phyloP scores from a whole-genome alignment of 1,140 invertebrate species.

The Mactra quadrangularis region DNA sequence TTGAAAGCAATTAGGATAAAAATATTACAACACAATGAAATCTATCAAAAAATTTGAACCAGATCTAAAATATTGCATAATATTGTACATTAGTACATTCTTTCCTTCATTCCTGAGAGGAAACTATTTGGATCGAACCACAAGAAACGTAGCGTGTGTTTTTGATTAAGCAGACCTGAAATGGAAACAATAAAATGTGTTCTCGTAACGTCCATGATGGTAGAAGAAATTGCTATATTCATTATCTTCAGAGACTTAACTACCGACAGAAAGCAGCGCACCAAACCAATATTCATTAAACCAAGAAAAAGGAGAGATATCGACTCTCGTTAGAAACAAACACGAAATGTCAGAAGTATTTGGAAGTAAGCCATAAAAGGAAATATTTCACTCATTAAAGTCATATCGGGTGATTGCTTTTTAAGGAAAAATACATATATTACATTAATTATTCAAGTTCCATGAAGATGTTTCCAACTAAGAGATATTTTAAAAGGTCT shows the following conservation, averaged over 20 bases:
- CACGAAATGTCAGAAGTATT: too few species aligned
- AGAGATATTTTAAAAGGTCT: too few species aligned
- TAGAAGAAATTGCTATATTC: background rate
- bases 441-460: too few species aligned
- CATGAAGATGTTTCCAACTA: too few species aligned
- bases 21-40: too few species aligned
- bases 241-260: background rate
- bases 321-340: background rate
- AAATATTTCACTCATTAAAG: too few species aligned
- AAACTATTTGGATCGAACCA: slow-evolving; percentile 12
- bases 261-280: background rate
- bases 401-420: too few species aligned
- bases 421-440: too few species aligned
- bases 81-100: slow-evolving; percentile 14
- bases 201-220: background rate
- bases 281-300: background rate
- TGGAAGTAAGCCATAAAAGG: too few species aligned
- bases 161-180: slow-evolving; percentile 39
- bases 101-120: slow-evolving; percentile 21
- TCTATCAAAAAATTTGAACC: too few species aligned
- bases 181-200: background rate
- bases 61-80: slow-evolving; percentile 35
- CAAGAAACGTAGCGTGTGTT: slow-evolving; percentile 38
- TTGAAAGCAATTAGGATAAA: too few species aligned
- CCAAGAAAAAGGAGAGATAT: background rate